Evolutionary conservation across 2,113 vertebrate species (phyloP).

Genomic region (Phycodurus eques): DNA sequence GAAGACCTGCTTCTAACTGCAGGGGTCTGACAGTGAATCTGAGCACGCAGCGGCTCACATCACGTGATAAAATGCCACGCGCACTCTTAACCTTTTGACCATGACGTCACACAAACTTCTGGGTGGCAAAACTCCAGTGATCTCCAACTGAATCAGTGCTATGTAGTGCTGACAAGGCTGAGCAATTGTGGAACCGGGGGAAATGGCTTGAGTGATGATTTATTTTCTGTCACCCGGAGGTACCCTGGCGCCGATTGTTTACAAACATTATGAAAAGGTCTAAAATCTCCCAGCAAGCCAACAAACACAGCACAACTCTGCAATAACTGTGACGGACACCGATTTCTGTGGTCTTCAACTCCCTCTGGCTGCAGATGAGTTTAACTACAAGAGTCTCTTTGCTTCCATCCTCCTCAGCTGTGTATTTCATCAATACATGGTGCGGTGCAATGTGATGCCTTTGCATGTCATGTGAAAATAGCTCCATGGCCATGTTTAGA

Average conservation of each 20-base stretch:
- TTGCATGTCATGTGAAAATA: background rate
- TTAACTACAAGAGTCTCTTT: background rate
- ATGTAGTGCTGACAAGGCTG: no score
- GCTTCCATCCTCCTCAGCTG: background rate
- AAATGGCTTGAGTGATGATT: background rate
- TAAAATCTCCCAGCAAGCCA: background rate
- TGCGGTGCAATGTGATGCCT: background rate
- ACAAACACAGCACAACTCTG: background rate
- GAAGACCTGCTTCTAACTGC: constrained; percentile 13
- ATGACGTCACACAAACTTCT: background rate
- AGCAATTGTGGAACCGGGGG: no score
- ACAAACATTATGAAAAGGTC: background rate
- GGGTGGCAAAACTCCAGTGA: background rate
- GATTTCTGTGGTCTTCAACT: constrained; percentile 38
- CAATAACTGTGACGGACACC: background rate
- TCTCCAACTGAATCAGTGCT: background rate
- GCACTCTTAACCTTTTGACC: background rate
- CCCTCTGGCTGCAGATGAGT: constrained; percentile 55
- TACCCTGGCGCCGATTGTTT: no score
- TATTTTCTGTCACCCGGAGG: background rate
- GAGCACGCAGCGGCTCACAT: background rate
- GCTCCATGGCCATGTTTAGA: background rate
- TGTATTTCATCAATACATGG: background rate
- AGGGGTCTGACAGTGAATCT: constrained; percentile 12
- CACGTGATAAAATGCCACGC: constrained; percentile 12